Evolutionary conservation across 2,797 vertebrate species (phyloP).

Genomic region (Cyprinella venusta): DNA sequence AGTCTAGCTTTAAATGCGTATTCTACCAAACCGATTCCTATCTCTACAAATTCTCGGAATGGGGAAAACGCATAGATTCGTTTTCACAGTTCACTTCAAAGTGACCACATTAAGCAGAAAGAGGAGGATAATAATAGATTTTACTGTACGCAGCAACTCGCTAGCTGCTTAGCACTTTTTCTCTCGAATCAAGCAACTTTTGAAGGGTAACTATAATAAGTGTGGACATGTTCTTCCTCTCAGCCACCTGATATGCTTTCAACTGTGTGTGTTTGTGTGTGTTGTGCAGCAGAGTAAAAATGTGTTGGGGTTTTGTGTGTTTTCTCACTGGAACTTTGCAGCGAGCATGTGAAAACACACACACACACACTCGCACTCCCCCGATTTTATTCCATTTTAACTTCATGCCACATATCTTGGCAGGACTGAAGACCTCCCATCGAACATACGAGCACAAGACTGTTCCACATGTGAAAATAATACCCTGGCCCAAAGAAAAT

Average conservation of each 20-base stretch:
- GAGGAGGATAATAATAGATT: constrained; percentile 55
- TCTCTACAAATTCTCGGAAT: constrained; percentile 58
- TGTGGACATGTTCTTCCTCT: constrained; percentile 61
- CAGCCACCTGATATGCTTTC: constrained; percentile 41
- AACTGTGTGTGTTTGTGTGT: constrained; percentile 42
- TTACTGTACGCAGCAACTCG: constrained; percentile 53
- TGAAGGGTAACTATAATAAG: constrained; percentile 55
- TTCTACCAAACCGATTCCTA: constrained; percentile 66
- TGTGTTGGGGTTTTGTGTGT: constrained; percentile 47
- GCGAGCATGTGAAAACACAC: constrained; percentile 32
- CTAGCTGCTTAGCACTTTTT: constrained; percentile 40
- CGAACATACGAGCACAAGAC: constrained; percentile 67
- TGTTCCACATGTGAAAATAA: constrained; percentile 80
- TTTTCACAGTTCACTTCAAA: constrained; percentile 59
- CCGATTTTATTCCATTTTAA: constrained; percentile 80
- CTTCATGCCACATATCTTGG: constrained; percentile 79
- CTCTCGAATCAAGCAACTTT: constrained; percentile 14
- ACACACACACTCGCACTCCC: constrained; percentile 53
- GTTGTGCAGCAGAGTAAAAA: constrained; percentile 40
- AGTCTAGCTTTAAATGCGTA: constrained; percentile 49
- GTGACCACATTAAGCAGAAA: constrained; percentile 51
- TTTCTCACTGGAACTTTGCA: constrained; percentile 34
- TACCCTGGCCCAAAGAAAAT: constrained; percentile 78
- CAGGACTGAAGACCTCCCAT: constrained; percentile 72
- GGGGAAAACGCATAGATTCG: constrained; percentile 57